A percentile compares a stretch with the other conserved stretches of the same genome.
phyloP scores from a whole-genome alignment of 2,113 vertebrate species.

The Myotis brandtii region DNA sequence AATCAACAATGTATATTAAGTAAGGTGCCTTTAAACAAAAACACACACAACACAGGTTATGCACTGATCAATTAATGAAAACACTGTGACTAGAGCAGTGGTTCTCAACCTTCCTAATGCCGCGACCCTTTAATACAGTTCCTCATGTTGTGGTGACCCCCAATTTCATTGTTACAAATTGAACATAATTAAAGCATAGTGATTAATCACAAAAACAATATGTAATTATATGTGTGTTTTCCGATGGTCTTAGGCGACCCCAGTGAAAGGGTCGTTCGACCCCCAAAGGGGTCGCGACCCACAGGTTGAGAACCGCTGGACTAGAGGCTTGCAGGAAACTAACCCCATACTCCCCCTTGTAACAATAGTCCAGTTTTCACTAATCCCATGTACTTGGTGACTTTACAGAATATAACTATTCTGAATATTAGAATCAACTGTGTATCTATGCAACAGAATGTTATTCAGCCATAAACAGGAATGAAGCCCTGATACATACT shows the following conservation, averaged over 20 bases:
- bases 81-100: background rate
- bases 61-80: background rate
- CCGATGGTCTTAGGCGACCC: no score
- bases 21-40: background rate
- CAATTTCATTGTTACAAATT: no score
- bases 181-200: no score
- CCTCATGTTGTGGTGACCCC: no score
- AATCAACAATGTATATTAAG: background rate
- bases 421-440: background rate
- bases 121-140: no score
- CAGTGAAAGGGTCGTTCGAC: no score
- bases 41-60: background rate
- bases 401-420: background rate
- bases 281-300: no score
- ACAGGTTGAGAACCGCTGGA: no score
- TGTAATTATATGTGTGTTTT: no score
- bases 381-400: background rate
- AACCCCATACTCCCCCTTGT: background rate
- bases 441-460: background rate
- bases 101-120: no score
- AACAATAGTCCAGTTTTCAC: background rate
- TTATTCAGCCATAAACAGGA: background rate
- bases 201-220: no score
- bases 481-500: background rate
- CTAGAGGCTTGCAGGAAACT: background rate